Conservation (phyloP, 2,113 vertebrate species). For the Glaucidium brasilianum region DNA sequence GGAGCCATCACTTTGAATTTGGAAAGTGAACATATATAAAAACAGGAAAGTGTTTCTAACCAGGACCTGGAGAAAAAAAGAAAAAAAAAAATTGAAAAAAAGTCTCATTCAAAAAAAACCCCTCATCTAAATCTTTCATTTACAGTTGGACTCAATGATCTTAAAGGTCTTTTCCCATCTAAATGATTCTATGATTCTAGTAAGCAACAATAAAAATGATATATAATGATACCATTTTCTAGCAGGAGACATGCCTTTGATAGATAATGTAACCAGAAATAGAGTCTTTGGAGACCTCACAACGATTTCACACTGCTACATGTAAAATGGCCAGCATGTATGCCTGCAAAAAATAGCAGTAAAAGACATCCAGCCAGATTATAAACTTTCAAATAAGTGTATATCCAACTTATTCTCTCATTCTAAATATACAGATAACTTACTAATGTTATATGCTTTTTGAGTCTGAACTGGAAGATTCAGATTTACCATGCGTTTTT, state of each 20-base stretch:
- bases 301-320: rapidly evolving
- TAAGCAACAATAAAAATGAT: background rate
- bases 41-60: background rate
- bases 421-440: background rate
- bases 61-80: background rate
- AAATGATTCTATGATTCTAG: background rate
- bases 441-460: background rate
- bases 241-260: background rate
- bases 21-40: background rate
- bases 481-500: background rate
- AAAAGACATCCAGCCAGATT: background rate
- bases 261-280: background rate
- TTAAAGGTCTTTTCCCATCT: background rate
- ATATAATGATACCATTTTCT: background rate
- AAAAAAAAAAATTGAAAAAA: background rate
- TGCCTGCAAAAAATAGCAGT: background rate
- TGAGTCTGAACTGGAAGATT: background rate
- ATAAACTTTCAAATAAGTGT: background rate
- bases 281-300: background rate
- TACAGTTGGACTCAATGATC: rapidly evolving
- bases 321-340: background rate
- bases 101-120: background rate
- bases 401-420: background rate
- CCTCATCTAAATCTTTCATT: background rate
- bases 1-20: background rate